Percentiles rank a stretch among this genome's conserved stretches.
Evolutionary conservation across 2,797 vertebrate genomes (phyloP).

Genomic region (Oreochromis mossambicus): DNA sequence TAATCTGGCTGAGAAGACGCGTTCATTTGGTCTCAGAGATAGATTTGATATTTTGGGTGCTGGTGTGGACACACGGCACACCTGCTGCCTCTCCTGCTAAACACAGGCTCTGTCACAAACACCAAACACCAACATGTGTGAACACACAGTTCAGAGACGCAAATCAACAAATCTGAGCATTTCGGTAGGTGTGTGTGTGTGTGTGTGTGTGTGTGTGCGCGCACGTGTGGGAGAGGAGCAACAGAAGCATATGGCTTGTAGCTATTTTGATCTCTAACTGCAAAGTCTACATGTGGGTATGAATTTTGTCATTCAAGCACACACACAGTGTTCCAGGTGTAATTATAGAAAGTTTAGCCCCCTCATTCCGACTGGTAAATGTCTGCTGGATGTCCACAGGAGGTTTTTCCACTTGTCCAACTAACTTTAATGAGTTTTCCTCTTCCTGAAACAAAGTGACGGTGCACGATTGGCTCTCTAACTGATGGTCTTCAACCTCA

Average conservation of each 20-base stretch:
- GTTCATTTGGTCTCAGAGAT: conserved; percentile 7
- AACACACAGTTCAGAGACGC: background rate
- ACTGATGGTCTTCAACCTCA: background rate
- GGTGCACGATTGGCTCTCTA: conserved; percentile 34
- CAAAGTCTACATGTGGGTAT: background rate
- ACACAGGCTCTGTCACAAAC: background rate
- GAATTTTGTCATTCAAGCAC: background rate
- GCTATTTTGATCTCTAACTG: background rate
- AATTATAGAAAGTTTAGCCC: conserved; percentile 60
- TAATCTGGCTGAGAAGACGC: conserved; percentile 16
- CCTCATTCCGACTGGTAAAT: conserved; percentile 42
- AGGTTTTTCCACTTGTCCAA: conserved; percentile 64
- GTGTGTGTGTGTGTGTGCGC: background rate
- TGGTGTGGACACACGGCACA: conserved; percentile 1
- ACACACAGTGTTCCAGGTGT: conserved; percentile 57
- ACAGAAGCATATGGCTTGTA: background rate
- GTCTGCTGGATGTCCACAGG: conserved; percentile 46
- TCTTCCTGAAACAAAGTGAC: conserved; percentile 40
- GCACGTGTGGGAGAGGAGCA: background rate
- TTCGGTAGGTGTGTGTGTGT: background rate
- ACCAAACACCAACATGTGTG: background rate
- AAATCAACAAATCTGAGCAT: background rate
- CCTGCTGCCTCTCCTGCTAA: conserved; percentile 21
- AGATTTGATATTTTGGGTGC: conserved; percentile 27
- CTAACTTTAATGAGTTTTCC: conserved; percentile 69